phyloP scores from a whole-genome alignment of 2,888 invertebrate species.

The Temnothorax unifasciatus region DNA sequence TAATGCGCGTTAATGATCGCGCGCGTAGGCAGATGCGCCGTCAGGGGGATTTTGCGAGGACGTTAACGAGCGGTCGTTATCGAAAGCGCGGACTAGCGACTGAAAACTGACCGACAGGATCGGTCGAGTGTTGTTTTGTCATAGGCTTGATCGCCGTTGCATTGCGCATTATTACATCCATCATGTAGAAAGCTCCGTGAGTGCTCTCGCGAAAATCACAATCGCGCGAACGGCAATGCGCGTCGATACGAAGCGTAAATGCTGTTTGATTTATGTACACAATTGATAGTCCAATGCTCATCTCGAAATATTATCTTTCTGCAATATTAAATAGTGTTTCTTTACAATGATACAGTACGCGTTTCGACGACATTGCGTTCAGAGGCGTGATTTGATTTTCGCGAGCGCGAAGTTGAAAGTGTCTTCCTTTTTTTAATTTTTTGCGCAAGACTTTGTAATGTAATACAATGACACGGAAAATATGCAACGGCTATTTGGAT shows the following conservation, averaged over 20 bases:
- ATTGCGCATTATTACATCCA: conserved; percentile 42
- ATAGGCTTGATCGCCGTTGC: conserved; percentile 40
- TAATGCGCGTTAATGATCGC: conserved; percentile 61
- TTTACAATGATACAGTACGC: conserved; percentile 21
- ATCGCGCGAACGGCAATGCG: conserved; percentile 13
- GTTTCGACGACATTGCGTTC: conserved; percentile 11
- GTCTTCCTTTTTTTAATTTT: neutral
- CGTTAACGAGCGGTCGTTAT: conserved; percentile 45
- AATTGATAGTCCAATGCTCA: conserved; percentile 18
- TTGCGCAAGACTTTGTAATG: neutral
- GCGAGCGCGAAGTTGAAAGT: neutral
- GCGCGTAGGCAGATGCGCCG: conserved; percentile 46
- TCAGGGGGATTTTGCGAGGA: conserved; percentile 55
- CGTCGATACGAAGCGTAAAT: neutral
- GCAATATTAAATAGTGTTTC: conserved; percentile 36
- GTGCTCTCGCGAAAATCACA: conserved; percentile 29
- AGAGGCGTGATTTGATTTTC: conserved; percentile 10
- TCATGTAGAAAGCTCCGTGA: conserved; percentile 25
- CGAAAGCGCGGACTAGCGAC: conserved; percentile 37
- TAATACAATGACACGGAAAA: conserved; percentile 14
- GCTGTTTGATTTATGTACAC: conserved; percentile 32
- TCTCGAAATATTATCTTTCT: conserved; percentile 37
- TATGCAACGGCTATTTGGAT: conserved; percentile 25
- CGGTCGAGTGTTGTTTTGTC: conserved; percentile 30
- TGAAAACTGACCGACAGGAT: conserved; percentile 18